phyloP scores from a whole-genome alignment of 2,888 invertebrate species.

The Bellardia pandia region DNA sequence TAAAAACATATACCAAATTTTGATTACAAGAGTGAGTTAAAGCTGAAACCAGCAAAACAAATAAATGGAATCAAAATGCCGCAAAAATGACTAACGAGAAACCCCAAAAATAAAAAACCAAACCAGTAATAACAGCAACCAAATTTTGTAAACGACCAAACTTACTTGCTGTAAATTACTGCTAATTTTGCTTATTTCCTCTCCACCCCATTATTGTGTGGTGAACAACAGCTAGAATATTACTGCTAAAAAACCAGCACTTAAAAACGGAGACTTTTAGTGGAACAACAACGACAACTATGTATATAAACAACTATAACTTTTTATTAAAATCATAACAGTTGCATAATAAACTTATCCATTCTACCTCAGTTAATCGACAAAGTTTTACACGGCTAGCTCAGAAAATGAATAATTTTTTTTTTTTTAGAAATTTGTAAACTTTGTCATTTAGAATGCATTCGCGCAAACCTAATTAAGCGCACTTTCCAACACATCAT shows the following conservation, averaged over 20 bases:
- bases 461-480: constrained; percentile 57
- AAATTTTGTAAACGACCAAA: not conserved
- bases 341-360: constrained; percentile 50
- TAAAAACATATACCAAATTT: not conserved
- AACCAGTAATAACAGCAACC: not conserved
- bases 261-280: not conserved
- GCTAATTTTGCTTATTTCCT: constrained; percentile 14
- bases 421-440: constrained; percentile 28
- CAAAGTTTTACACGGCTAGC: constrained; percentile 43
- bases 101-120: not conserved
- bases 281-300: constrained; percentile 5
- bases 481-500: constrained; percentile 12
- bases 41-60: not conserved
- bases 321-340: constrained; percentile 48
- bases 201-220: not conserved
- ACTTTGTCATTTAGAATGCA: constrained; percentile 57
- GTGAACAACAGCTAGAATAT: not conserved
- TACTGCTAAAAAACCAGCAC: not conserved
- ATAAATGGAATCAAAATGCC: constrained; percentile 8
- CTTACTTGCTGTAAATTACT: not conserved
- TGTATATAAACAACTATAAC: constrained; percentile 38
- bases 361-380: constrained; percentile 60
- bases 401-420: constrained; percentile 32
- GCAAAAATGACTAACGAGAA: constrained; percentile 11
- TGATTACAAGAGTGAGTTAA: not conserved